These are phyloP conservation scores for Oreochromis tanganicae DNA, from an alignment of 2,113 vertebrate genomes.

Conservation along the genomic window DNA sequence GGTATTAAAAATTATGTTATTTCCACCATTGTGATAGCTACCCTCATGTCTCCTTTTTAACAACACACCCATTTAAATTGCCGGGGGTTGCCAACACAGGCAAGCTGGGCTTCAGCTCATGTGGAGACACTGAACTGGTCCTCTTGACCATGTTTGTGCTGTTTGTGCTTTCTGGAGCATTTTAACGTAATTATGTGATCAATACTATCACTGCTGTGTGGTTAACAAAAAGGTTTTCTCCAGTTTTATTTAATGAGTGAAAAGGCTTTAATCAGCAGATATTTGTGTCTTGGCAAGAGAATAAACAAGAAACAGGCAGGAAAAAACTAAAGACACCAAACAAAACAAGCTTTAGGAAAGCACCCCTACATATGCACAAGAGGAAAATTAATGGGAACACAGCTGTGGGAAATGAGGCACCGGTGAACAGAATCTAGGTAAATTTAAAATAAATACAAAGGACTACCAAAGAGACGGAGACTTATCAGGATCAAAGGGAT, in stretches of 20 bases:
- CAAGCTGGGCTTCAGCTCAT: background rate
- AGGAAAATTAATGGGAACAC: background rate
- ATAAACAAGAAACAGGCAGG: background rate
- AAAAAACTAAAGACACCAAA: background rate
- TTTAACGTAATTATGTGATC: background rate
- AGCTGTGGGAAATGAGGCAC: background rate
- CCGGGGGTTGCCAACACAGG: fast-evolving
- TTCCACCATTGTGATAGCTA: background rate
- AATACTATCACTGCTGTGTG: background rate
- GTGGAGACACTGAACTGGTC: background rate
- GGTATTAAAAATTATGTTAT: background rate
- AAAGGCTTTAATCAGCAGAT: background rate
- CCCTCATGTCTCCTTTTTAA: fast-evolving
- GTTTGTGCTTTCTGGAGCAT: fast-evolving
- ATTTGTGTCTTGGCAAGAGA: background rate
- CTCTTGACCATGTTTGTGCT: background rate
- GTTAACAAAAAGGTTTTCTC: background rate
- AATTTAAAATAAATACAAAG: background rate
- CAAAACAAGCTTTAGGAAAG: background rate
- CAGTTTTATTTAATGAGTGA: fast-evolving
- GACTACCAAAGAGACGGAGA: background rate
- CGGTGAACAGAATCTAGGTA: background rate
- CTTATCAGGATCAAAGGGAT: background rate
- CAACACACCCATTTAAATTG: background rate
- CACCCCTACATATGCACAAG: background rate